Evolutionary conservation across 2,113 vertebrate genomes (phyloP), one percentile per base, ranked within the genome.

Genomic region (Scophthalmus maximus): DNA sequence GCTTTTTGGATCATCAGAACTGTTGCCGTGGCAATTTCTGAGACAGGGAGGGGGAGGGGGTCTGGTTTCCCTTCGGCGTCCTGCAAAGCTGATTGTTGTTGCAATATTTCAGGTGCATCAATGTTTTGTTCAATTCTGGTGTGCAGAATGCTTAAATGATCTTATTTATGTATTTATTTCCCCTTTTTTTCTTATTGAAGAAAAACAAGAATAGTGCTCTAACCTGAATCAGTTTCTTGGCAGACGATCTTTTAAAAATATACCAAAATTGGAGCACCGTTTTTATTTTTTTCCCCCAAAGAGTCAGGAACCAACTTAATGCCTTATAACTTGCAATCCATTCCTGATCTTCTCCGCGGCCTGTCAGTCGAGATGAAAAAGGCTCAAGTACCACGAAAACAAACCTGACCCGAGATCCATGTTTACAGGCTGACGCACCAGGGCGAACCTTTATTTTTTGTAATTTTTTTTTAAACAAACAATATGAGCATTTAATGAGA

Each of bases 301-400:
- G 55, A 78, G 75, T 88, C 88, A 87, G 88, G 83, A 91, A 69
- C 67, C 63, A 83, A 86, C 89, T 87, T 66, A 90, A 88, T 90
- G 91, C 90, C 92, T 92, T 92, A 92, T 86, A 82, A 90, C 79
- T 82, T 87, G 58, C 34, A n/a, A 85, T 81, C 75, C 81, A 89
- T 90, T 91, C 85, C 84, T 78, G 76, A 83, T 75, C 66, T 58
- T 69, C 59, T 69, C 79, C 60, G 71, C 38, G 18, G 78, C 57
- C 58, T 69, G 63, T 71, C 67, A 42, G 47, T 63, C 49, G 27
- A 78, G 26, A 65, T 23, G 52, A 74, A 25, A 79, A 61, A 76
- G 32, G 44, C 59, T 60, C 8, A 36, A 52, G 8, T 42, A 68
- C 58, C 50, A 79, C 55, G n/a, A 55, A 73, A 70, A 55, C 58